phyloP scores from a whole-genome alignment of 2,113 vertebrate genomes.

The Arizona elegans region DNA sequence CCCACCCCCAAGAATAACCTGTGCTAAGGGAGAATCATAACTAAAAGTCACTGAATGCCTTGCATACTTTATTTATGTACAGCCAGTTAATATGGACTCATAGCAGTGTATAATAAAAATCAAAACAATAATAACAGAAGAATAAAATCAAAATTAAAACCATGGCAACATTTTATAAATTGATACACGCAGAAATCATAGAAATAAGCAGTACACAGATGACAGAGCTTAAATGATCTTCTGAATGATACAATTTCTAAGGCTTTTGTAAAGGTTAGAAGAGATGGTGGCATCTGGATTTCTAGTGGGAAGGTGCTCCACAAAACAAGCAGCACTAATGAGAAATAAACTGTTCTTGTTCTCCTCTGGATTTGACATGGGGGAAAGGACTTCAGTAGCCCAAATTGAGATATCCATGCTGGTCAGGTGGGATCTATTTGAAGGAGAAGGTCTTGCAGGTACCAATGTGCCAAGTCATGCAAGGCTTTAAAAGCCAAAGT shows the following conservation, averaged over 20 bases:
- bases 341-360: not conserved
- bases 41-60: not conserved
- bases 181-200: not conserved
- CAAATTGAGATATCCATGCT: not conserved
- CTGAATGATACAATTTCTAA: not conserved
- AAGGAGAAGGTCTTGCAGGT: not conserved
- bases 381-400: not conserved
- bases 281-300: not conserved
- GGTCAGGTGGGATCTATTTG: not conserved
- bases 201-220: not conserved
- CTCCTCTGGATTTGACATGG: not conserved
- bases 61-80: not conserved
- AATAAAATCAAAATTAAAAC: not conserved
- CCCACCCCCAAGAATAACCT: not conserved
- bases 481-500: not conserved
- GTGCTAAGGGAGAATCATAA: not conserved
- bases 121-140: not conserved
- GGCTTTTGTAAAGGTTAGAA: not conserved
- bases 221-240: not conserved
- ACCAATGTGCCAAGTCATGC: not conserved
- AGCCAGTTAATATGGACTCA: not conserved
- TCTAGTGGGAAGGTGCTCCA: not conserved
- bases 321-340: not conserved
- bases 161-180: not conserved
- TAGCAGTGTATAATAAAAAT: not conserved